Evolutionary conservation across 2,797 vertebrate genomes (phyloP).

Genomic region (Pristis pectinata): DNA sequence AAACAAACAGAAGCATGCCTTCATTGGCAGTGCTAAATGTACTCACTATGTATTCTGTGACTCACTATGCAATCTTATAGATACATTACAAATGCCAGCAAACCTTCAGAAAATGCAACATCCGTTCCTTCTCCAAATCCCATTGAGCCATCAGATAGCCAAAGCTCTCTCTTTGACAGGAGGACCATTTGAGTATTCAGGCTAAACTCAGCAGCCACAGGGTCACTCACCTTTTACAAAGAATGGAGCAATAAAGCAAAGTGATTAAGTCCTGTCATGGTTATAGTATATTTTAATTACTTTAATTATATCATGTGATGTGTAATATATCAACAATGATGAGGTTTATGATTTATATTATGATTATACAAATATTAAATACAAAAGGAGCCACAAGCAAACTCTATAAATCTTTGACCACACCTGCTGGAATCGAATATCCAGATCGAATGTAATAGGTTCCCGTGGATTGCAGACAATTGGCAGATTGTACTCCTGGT

Average conservation of each 20-base stretch:
- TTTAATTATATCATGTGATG: not conserved
- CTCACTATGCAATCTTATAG: not conserved
- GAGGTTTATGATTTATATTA: no score
- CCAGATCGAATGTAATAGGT: slow-evolving; percentile 69
- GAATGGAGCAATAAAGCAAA: slow-evolving; percentile 9
- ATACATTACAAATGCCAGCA: not conserved
- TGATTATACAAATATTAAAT: not conserved
- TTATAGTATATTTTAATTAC: not conserved
- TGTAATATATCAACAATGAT: no score
- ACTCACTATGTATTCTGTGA: no score
- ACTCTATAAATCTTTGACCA: not conserved
- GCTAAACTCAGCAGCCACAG: slow-evolving; percentile 74
- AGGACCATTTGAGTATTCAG: slow-evolving; percentile 78
- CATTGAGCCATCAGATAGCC: slow-evolving; percentile 74
- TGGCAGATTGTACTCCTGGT: slow-evolving; percentile 67
- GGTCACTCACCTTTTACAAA: slow-evolving; percentile 68
- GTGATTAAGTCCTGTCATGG: not conserved
- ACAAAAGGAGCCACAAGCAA: not conserved
- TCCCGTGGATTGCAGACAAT: slow-evolving; percentile 70
- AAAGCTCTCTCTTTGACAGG: slow-evolving; percentile 71
- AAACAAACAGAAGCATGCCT: not conserved
- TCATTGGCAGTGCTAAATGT: not conserved
- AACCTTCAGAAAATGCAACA: slow-evolving; percentile 70
- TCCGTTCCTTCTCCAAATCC: slow-evolving; percentile 73
- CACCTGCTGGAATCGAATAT: slow-evolving; percentile 82